phyloP scores from a whole-genome alignment of 2,888 invertebrate genomes.

The Cataglyphis cursor region DNA sequence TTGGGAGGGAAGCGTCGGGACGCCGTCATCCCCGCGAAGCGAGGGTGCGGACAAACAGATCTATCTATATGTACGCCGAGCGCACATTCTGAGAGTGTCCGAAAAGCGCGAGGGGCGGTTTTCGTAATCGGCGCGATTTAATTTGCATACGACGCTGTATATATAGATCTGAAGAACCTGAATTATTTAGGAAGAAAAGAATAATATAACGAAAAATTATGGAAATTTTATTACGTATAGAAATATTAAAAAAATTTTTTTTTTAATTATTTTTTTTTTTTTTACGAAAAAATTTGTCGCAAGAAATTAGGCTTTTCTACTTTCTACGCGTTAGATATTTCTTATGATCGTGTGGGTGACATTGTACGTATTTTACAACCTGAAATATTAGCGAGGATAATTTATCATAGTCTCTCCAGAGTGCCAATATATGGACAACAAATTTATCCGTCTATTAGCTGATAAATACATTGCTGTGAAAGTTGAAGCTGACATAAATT shows the following conservation, averaged over 20 bases:
- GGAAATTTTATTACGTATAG: background rate
- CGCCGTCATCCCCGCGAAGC: conserved; percentile 69
- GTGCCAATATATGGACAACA: conserved; percentile 79
- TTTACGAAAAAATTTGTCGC: background rate
- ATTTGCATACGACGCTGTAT: conserved; percentile 3
- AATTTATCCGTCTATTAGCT: conserved; percentile 80
- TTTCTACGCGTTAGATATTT: background rate
- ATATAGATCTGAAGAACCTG: background rate
- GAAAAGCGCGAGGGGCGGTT: conserved; percentile 11
- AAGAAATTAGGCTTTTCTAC: background rate
- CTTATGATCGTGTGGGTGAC: background rate
- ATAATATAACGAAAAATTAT: background rate
- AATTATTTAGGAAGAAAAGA: background rate
- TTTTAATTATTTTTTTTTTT: background rate
- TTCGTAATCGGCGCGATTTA: conserved; percentile 27
- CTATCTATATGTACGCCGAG: conserved; percentile 78
- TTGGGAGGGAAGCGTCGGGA: conserved; percentile 79
- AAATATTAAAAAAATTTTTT: background rate
- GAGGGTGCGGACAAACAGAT: conserved; percentile 81
- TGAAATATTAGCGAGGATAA: conserved; percentile 76
- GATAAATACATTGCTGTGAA: conserved; percentile 6
- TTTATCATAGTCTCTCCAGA: conserved; percentile 79
- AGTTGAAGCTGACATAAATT: background rate
- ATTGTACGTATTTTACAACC: background rate
- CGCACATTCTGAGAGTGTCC: conserved; percentile 4